Evolutionary conservation across 2,113 vertebrate species (phyloP).

Genomic region (Myotis davidii): DNA sequence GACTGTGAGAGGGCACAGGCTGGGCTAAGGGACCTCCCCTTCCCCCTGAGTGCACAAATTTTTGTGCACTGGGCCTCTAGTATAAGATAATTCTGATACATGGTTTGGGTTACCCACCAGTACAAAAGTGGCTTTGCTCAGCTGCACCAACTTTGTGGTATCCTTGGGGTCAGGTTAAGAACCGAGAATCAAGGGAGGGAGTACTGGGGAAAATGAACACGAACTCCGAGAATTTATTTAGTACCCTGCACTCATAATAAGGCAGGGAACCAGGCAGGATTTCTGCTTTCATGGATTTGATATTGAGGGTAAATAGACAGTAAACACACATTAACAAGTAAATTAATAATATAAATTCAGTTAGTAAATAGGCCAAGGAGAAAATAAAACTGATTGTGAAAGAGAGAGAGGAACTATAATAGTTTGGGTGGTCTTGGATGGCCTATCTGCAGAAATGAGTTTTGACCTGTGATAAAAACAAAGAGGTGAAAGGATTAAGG

Average conservation of each 20-base stretch:
- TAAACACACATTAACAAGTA: background rate
- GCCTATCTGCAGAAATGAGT: background rate
- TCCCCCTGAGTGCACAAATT: no score
- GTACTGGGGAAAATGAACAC: background rate
- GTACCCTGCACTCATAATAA: background rate
- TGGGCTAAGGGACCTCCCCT: no score
- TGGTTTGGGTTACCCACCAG: background rate
- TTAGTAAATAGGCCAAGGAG: background rate
- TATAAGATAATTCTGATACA: background rate
- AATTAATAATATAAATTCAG: slow-evolving; percentile 10
- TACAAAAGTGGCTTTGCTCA: background rate
- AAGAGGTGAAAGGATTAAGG: background rate
- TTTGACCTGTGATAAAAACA: slow-evolving; percentile 33
- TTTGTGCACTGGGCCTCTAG: no score
- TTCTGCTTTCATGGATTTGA: background rate
- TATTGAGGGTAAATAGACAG: background rate
- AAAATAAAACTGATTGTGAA: slow-evolving; percentile 40
- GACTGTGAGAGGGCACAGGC: no score
- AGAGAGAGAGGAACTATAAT: background rate
- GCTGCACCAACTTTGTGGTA: background rate
- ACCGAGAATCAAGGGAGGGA: background rate
- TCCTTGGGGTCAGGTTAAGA: background rate
- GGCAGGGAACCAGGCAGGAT: background rate
- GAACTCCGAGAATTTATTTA: slow-evolving; percentile 26
- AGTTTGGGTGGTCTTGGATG: background rate